phyloP scores from a whole-genome alignment of 2,797 vertebrate genomes.

The Glossophaga mutica region DNA sequence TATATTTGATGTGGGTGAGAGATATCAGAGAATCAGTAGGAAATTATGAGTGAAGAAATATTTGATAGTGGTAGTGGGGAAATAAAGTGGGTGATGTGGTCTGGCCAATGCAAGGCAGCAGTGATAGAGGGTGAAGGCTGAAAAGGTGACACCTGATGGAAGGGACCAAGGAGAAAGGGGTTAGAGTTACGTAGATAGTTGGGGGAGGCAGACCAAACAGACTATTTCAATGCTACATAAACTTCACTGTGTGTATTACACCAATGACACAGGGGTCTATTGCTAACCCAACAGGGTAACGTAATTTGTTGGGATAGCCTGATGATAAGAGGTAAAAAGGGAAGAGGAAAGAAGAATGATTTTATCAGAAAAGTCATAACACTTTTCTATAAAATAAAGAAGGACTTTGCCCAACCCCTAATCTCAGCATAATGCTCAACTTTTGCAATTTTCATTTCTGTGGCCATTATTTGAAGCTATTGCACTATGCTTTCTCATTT shows the following conservation, averaged over 20 bases:
- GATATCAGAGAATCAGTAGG: not conserved
- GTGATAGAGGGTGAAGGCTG: not conserved
- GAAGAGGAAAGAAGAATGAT: not conserved
- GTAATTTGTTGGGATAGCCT: not conserved
- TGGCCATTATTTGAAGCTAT: not conserved
- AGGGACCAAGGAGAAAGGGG: not conserved
- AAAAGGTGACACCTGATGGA: not conserved
- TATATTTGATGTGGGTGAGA: not conserved
- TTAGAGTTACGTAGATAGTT: not conserved
- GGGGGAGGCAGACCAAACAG: not conserved
- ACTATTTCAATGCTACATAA: not conserved
- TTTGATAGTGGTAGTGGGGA: not conserved
- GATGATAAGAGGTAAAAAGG: not conserved
- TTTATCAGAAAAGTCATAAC: not conserved
- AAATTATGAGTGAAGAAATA: not conserved
- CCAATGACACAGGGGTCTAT: rapidly evolving
- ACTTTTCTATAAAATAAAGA: not conserved
- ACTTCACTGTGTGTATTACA: not conserved
- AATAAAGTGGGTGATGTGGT: not conserved
- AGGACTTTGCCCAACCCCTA: not conserved
- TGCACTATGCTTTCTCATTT: conserved; percentile 12
- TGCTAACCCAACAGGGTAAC: not conserved
- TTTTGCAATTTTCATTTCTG: not conserved
- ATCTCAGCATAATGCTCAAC: not conserved
- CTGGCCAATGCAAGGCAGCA: not conserved